Evolutionary conservation across 92 coral and sea anemone species (phyloP), one percentile per base, ranked within the genome.

Genomic region (Meandrina meandrites): DNA sequence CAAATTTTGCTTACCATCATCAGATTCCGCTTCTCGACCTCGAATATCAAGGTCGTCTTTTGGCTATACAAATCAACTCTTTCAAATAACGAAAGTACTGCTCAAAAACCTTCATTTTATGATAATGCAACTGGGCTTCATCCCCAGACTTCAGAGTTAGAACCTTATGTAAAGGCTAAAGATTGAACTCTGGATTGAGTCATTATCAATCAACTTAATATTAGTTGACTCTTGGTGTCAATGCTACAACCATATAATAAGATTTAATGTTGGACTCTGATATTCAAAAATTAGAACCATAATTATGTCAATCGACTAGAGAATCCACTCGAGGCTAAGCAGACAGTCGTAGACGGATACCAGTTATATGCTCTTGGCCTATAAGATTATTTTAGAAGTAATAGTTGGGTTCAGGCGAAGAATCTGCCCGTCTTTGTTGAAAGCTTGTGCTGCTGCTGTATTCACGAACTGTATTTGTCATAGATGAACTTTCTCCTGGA

Each of bases 321-420:
- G n/a, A 24, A 2, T 57, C 7, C 64, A 57, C 8, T 57, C 22
- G 4, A 21, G 21, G 62, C n/a, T 18, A 17, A 16, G 21, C 64
- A 16, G 22, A 4, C 7, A 57, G 64, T 21, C n/a, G 8, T 58
- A 58, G n/a, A 45, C 48, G 48, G 48, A 8, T 45, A 45, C 5
- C 48, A 48, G 9, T 48, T 27, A 60, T 60, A 18, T 22, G 1
- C 30, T 60, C 35, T 1, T 24, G 36, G 6, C 24, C 4, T 77
- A 14, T 12, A 8, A 2, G 15, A 7, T 2, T 51, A 74, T 18
- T 36, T 73, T 73, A 54, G 27, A 11, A 54, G 40, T 84, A 84
- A 40, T 71, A 84, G 40, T 84, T 84, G 8, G 87, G 58, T 74
- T 74, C 87, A 84, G 35, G 18, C 47, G 80, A 8, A 21, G 78